Conservation (phyloP, 2,113 vertebrate genomes). For the Natator depressus region DNA sequence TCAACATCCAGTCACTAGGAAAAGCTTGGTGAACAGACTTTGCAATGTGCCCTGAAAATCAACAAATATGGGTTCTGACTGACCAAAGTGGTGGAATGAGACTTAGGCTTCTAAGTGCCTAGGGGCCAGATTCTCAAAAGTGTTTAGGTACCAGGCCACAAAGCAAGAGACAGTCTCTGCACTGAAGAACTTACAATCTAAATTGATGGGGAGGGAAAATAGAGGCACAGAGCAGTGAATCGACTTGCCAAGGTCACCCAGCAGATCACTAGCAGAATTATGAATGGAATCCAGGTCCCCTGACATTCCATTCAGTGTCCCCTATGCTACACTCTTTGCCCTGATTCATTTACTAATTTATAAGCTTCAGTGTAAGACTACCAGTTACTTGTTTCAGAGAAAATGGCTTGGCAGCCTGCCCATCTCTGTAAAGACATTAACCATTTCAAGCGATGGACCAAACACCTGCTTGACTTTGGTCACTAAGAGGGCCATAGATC, state of each 20-base stretch:
- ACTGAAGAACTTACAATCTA: neutral
- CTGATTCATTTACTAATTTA: no score
- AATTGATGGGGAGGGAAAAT: neutral
- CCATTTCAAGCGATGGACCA: neutral
- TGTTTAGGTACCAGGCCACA: neutral
- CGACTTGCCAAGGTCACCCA: neutral
- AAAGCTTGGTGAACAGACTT: neutral
- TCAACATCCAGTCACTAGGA: neutral
- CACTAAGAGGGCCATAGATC: neutral
- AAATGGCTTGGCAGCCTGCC: neutral
- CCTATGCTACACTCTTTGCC: neutral
- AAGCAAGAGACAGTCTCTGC: neutral
- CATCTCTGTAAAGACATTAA: neutral
- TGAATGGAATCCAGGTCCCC: neutral
- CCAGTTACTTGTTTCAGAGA: neutral
- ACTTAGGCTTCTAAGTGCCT: no score
- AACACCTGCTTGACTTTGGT: neutral
- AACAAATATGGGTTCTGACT: neutral
- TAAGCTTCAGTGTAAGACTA: neutral
- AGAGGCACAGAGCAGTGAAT: neutral
- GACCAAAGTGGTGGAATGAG: neutral
- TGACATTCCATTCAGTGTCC: neutral
- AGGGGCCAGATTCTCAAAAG: no score
- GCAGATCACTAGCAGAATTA: neutral
- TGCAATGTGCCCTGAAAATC: neutral